These are phyloP conservation scores for Magallana angulata DNA, from an alignment of 1,140 invertebrate species.

Conservation along the genomic window DNA sequence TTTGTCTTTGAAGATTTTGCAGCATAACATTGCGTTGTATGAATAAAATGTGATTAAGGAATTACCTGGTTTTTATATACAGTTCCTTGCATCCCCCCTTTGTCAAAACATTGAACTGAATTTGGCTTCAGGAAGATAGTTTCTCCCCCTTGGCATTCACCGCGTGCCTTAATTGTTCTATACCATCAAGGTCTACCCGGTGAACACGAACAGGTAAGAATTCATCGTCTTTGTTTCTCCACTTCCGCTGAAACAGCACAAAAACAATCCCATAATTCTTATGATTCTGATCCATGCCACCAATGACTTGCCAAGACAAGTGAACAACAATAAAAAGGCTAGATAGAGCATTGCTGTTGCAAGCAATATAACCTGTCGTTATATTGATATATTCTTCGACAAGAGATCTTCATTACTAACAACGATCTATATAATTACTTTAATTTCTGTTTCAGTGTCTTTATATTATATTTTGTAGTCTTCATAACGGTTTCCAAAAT, in stretches of 20 bases:
- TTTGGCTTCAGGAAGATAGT: background rate
- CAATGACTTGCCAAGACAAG: background rate
- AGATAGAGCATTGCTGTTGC: background rate
- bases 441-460: background rate
- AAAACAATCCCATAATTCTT: background rate
- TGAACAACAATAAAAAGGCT: background rate
- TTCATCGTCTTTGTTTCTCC: background rate
- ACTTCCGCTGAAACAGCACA: background rate
- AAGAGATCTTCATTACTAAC: background rate
- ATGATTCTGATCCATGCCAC: background rate
- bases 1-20: no score
- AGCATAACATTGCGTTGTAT: no score
- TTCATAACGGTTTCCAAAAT: background rate
- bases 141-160: slow-evolving; percentile 71
- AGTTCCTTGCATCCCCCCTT: no score
- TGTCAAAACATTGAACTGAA: no score
- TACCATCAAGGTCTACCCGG: slow-evolving; percentile 69
- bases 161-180: slow-evolving; percentile 71
- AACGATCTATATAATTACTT: background rate
- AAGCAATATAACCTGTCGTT: background rate
- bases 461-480: background rate
- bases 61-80: no score
- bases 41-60: no score
- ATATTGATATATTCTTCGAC: slow-evolving; percentile 6
- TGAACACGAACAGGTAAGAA: slow-evolving; percentile 68